phyloP scores from a whole-genome alignment of 2,113 vertebrate species.

The Pygoscelis adeliae region DNA sequence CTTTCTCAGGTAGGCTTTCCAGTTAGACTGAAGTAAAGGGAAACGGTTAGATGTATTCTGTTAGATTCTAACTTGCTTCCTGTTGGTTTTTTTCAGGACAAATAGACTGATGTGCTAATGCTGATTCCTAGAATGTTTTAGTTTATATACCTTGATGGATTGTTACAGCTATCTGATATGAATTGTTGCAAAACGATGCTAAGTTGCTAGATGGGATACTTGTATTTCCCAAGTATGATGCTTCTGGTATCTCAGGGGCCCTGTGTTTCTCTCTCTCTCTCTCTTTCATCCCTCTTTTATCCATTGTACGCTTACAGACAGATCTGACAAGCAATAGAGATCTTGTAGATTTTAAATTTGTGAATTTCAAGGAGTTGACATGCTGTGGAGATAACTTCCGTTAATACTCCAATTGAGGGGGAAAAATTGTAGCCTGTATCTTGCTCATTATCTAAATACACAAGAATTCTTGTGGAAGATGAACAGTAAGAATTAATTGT shows the following conservation, averaged over 20 bases:
- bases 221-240: not conserved
- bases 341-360: not conserved
- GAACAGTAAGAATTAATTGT: not conserved
- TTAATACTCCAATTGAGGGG: not conserved
- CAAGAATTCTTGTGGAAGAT: not conserved
- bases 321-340: not conserved
- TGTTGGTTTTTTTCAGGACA: not conserved
- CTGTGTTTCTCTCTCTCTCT: not conserved
- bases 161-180: not conserved
- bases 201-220: not conserved
- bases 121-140: accelerated
- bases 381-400: not conserved
- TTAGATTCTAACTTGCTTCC: not conserved
- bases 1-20: conserved; percentile 82
- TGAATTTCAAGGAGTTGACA: not conserved
- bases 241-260: not conserved
- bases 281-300: not conserved
- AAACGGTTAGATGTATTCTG: accelerated
- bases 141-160: accelerated
- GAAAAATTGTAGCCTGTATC: not conserved
- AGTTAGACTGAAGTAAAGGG: not conserved
- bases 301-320: accelerated
- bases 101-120: not conserved
- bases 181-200: accelerated
- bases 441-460: not conserved